Conservation (phyloP, 2,113 vertebrate species). For the Pseudorhombus dupliciocellatus region DNA sequence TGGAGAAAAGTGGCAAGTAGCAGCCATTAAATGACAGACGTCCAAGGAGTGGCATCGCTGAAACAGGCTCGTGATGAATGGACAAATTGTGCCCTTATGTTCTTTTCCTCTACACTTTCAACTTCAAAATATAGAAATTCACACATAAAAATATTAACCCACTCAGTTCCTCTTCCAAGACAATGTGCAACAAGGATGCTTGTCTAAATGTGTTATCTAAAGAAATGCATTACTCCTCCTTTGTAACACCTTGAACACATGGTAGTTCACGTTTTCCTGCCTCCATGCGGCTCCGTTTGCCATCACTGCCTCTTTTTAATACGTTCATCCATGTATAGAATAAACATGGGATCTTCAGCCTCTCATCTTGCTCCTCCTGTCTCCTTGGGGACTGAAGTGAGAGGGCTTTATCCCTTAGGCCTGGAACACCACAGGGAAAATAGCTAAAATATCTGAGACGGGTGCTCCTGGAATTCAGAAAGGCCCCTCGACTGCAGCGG, state of each 20-base stretch:
- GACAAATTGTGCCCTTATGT: slow-evolving; percentile 28
- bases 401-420: slow-evolving; percentile 29
- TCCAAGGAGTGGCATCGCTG: slow-evolving; percentile 31
- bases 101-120: slow-evolving; percentile 8
- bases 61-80: slow-evolving; percentile 24
- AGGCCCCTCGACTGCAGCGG: slow-evolving; percentile 32
- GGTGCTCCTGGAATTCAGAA: slow-evolving; percentile 56
- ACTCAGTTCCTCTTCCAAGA: slow-evolving; percentile 26
- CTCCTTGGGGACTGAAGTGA: slow-evolving; percentile 24
- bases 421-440: slow-evolving; percentile 49
- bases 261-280: background rate
- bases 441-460: slow-evolving; percentile 63
- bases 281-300: slow-evolving; percentile 25
- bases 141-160: background rate
- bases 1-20: slow-evolving; percentile 61
- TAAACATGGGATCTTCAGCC: slow-evolving; percentile 38
- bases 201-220: slow-evolving; percentile 32
- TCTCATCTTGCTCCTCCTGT: background rate
- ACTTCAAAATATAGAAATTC: slow-evolving; percentile 21
- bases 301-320: slow-evolving; percentile 28
- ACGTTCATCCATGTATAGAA: slow-evolving; percentile 24
- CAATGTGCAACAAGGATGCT: slow-evolving; percentile 15
- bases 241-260: slow-evolving; percentile 7
- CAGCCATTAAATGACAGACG: slow-evolving; percentile 50
- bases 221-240: slow-evolving; percentile 23